Percentiles rank a stretch among this genome's conserved stretches.
Conservation (phyloP, 2,888 invertebrate species). For the Caprella mutica region DNA sequence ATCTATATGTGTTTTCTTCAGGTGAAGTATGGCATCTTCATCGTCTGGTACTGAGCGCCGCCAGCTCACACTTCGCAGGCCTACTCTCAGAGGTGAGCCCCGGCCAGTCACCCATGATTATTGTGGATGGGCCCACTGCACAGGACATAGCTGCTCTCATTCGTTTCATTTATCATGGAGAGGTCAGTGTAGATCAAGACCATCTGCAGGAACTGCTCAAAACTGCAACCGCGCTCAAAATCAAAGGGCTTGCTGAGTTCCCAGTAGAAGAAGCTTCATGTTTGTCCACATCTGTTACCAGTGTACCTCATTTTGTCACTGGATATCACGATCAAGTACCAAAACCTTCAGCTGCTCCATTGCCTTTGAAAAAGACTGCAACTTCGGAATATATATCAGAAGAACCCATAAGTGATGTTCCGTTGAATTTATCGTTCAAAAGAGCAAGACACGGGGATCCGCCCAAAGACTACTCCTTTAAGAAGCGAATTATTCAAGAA, state of each 20-base stretch:
- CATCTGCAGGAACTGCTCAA: slow-evolving; percentile 31
- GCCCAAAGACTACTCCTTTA: too few relatives aligned
- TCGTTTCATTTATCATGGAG: slow-evolving; percentile 32
- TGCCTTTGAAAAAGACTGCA: too few relatives aligned
- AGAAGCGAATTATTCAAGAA: too few relatives aligned
- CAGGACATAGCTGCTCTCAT: slow-evolving; percentile 30
- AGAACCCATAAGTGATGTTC: too few relatives aligned
- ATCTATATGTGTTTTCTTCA: background rate
- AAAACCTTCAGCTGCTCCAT: background rate
- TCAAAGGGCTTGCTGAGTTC: slow-evolving; percentile 32
- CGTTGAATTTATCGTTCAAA: slow-evolving; percentile 2
- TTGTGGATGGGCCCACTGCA: slow-evolving; percentile 31
- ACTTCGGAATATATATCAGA: too few relatives aligned
- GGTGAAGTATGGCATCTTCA: slow-evolving; percentile 32
- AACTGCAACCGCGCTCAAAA: slow-evolving; percentile 30
- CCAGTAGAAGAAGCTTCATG: slow-evolving; percentile 13
- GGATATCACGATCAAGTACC: background rate
- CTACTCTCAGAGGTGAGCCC: slow-evolving; percentile 24
- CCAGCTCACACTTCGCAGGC: slow-evolving; percentile 31
- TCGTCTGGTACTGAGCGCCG: slow-evolving; percentile 32
- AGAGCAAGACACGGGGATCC: background rate
- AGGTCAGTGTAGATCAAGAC: slow-evolving; percentile 33
- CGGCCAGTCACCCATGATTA: slow-evolving; percentile 28
- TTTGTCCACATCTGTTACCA: background rate
- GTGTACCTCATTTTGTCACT: background rate